Base-by-base conservation (phyloP, 1,140 invertebrate genomes). In the Scaptomyza graminum region DNA sequence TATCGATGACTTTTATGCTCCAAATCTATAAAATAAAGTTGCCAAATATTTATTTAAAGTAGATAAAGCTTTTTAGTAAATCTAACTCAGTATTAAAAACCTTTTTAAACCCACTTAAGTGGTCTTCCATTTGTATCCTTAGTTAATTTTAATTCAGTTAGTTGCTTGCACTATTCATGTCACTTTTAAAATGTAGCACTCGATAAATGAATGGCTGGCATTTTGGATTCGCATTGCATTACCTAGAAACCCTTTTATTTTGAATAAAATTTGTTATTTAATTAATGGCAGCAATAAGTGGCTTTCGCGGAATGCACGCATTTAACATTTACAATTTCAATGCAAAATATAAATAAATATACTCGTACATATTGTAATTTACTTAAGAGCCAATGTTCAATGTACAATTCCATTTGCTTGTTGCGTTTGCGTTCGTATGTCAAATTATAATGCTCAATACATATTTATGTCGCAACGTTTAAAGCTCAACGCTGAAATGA, bases 251-350 rank as follows among this genome's bases (percentile, higher is more conserved):
- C 55, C 74, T 71, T 85, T 85, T 87, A 78, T 85, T 87, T 82
- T 49, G 60, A 65, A 78, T 85, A 87, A 82, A 78, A 87, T 87
- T 87, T 85, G 76, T 87, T 87, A 88, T 85, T 88, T 75, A 82
- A 85, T 85, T 72, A 85, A 78, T 68, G 69, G 69, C 77, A 62
- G 56, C 63, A 65, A 54, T 39, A 39, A 75, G 56, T 64, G 74
- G 54, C 77, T 44, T 82, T 74, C 60, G 51, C 67, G 62, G 46
- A 41, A 70, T 63, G 44, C 54, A 54, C 2, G 8, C 63, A 80
- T 68, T 81, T 76, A 8, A 8, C 78, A 80, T 73, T 78, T 67
- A 60, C 56, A 66, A 82, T 73, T 78, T 5, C 75, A 68, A 62
- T 28, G 52, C 50, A 76, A 79, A 73, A 73, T 84, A 68, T 6